Conservation (phyloP, 2,113 vertebrate species). For the Myrmecophaga tridactyla region DNA sequence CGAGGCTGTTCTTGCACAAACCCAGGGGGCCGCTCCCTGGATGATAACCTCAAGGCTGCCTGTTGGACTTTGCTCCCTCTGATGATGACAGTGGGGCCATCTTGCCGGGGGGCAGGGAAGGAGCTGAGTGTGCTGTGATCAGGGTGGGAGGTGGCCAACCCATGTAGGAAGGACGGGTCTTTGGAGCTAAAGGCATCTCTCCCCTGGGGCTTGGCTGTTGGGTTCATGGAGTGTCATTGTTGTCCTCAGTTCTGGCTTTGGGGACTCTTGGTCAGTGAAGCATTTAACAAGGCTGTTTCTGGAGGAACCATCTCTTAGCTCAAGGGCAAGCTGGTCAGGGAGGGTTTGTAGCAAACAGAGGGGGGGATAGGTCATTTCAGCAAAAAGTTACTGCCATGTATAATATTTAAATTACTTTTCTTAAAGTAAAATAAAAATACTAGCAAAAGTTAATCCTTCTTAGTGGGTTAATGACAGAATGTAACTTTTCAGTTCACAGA, state of each 20-base stretch:
- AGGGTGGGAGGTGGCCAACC: no score
- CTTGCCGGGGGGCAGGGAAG: not conserved
- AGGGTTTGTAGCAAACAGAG: fast-evolving
- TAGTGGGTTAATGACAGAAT: not conserved
- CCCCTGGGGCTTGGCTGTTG: not conserved
- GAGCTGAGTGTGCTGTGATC: not conserved
- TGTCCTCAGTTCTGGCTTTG: not conserved
- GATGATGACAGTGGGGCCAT: not conserved
- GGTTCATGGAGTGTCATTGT: fast-evolving
- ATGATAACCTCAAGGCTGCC: not conserved
- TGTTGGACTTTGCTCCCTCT: not conserved
- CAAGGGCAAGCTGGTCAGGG: not conserved
- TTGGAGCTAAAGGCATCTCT: not conserved
- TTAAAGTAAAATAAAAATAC: not conserved
- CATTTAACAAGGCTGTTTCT: not conserved
- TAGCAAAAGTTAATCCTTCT: not conserved
- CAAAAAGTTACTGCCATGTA: not conserved
- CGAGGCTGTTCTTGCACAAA: not conserved
- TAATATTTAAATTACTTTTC: not conserved
- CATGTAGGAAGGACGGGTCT: not conserved
- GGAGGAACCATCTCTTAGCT: not conserved
- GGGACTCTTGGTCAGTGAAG: not conserved
- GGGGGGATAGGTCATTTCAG: not conserved
- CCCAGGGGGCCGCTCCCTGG: no score
- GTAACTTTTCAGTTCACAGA: not conserved